Evolutionary conservation across 1,140 invertebrate genomes (phyloP).

Genomic region (Hyles euphorbiae): DNA sequence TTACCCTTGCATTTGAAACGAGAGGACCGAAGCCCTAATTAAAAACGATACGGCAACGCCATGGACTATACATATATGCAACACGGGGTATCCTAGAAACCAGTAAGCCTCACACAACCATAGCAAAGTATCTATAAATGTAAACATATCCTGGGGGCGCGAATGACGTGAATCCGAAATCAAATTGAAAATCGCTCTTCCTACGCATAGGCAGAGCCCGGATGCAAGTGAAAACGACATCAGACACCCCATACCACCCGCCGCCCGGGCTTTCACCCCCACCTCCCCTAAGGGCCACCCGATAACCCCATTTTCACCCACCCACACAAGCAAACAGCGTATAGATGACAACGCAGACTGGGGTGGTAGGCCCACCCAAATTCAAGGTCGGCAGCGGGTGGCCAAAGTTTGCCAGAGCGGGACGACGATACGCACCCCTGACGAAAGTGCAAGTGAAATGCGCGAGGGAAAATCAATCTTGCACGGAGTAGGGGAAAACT

Average conservation of each 20-base stretch:
- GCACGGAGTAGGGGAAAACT: slow-evolving; percentile 62
- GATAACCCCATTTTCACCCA: slow-evolving; percentile 63
- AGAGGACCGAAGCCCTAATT: no score
- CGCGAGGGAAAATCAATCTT: slow-evolving; percentile 70
- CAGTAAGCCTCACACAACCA: no score
- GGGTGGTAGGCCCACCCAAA: slow-evolving; percentile 32
- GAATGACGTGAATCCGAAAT: slow-evolving; percentile 32
- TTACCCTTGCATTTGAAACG: no score
- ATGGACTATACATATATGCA: no score
- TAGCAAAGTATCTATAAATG: no score
- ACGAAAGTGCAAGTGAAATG: slow-evolving; percentile 68
- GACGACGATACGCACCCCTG: slow-evolving; percentile 43
- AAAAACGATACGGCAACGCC: no score
- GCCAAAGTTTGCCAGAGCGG: slow-evolving; percentile 31
- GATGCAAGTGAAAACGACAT: slow-evolving; percentile 66
- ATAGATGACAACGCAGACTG: slow-evolving; percentile 39
- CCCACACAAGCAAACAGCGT: slow-evolving; percentile 30
- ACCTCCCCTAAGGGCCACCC: slow-evolving; percentile 16
- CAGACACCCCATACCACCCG: slow-evolving; percentile 6
- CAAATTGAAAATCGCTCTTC: slow-evolving; percentile 41
- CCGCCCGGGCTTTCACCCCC: no score
- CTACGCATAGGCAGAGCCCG: slow-evolving; percentile 31
- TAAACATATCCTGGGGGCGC: slow-evolving; percentile 11
- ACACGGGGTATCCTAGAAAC: no score
- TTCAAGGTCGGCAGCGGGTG: slow-evolving; percentile 57